Evolutionary conservation across 2,888 invertebrate genomes (phyloP), one percentile per base, ranked within the genome.

Genomic region (Punctoribates punctum): DNA sequence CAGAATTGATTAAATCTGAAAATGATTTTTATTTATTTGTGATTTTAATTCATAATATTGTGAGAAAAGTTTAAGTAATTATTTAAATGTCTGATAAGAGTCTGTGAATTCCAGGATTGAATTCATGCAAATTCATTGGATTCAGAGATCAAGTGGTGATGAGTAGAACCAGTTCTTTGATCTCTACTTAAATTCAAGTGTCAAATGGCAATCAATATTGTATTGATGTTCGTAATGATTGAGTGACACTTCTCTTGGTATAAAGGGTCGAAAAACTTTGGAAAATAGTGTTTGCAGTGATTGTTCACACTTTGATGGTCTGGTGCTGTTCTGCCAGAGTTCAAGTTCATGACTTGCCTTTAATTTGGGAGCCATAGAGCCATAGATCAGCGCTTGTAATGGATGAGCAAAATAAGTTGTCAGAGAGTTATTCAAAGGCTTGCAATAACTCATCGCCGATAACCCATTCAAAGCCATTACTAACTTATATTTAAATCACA

Each of bases 281-380:
- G 23, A 20, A 11, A 57, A 57, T 11, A 9, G 11, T 42, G 34
- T 42, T 13, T 1, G 42, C 8, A 42, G 8, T 42, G 42, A 42
- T 11, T 9, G 1, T 23, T 23, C 29, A 62, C 62, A 29, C 34
- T 62, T 29, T 29, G 25, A 8, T 29, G 29, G 17, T 34, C 34
- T 3, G 34, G 34, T 34, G 8, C 4, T 48, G 48, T 17, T n/a
- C n/a, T 4, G n/a, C n/a, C 6, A 15, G 62, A 62, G 62, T 62
- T 62, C 62, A 62, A 62, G 62, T 62, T 62, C 62, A 62, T 62
- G 62, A 62, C 62, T 62, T 34, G 29, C 23, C 62, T 29, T 62
- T 62, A 62, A 62, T 62, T 62, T 48, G n/a, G 1, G 6, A 54
- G 23, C n/a, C 5, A 62, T 34, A 27, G 6, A 54, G 23, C n/a